These are phyloP conservation scores for Cyprinus carpio DNA, from an alignment of 2,113 vertebrate genomes.

Conservation along the genomic window DNA sequence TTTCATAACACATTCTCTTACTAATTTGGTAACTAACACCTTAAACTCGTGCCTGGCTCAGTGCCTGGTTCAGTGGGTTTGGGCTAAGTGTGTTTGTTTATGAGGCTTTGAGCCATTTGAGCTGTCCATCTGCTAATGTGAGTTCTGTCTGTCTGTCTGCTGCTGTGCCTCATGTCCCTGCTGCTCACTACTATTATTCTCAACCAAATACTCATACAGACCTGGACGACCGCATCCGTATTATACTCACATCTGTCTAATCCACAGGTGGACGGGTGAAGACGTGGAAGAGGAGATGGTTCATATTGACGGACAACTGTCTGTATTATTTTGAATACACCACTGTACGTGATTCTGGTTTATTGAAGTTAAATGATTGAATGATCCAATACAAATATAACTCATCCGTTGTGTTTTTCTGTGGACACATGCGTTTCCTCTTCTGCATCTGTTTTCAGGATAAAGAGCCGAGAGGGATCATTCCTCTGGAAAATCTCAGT, in stretches of 20 bases:
- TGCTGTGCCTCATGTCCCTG: conserved; percentile 56
- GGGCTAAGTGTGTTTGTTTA: neutral
- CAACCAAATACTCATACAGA: neutral
- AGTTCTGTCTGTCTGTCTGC: conserved; percentile 44
- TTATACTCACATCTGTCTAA: conserved; percentile 55
- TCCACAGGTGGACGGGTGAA: conserved; percentile 91
- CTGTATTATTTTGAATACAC: conserved; percentile 77
- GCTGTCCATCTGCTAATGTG: conserved; percentile 45
- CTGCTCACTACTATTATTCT: conserved; percentile 20
- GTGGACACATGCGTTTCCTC: neutral
- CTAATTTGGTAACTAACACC: conserved; percentile 5
- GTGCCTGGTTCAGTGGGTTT: neutral
- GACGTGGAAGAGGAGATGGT: conserved; percentile 98
- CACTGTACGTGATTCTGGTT: conserved; percentile 79
- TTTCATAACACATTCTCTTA: neutral
- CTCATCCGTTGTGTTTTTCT: neutral
- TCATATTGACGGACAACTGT: conserved; percentile 92
- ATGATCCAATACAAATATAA: neutral
- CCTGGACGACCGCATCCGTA: neutral
- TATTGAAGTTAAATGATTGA: neutral
- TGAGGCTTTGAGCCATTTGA: neutral
- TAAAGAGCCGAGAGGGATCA: conserved; percentile 96
- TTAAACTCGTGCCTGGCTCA: neutral
- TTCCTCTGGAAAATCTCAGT: conserved; percentile 94
- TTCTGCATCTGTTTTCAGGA: conserved; percentile 75